Evolutionary conservation across 1,140 invertebrate genomes (phyloP).

Genomic region (Prorops nasuta): DNA sequence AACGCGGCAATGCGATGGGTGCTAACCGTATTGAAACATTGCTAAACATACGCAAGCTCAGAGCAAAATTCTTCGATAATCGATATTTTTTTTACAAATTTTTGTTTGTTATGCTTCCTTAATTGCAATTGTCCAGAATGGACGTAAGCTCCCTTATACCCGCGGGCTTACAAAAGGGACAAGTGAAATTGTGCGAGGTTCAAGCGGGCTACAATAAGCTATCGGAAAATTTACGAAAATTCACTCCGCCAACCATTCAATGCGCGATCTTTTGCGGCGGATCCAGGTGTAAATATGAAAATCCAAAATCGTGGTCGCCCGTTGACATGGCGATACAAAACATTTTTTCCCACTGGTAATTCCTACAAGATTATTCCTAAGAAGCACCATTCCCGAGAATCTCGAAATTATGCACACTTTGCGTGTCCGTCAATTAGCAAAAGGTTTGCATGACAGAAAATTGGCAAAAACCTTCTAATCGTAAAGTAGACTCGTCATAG

Average conservation of each 20-base stretch:
- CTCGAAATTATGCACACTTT: too few species aligned
- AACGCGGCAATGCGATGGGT: too few species aligned
- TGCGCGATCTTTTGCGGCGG: constrained; percentile 83
- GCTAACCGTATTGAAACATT: too few species aligned
- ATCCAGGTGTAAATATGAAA: constrained; percentile 78
- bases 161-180: constrained; percentile 42
- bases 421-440: too few species aligned
- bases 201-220: constrained; percentile 58
- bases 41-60: too few species aligned
- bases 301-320: constrained; percentile 63
- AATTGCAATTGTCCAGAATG: constrained; percentile 43
- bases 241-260: constrained; percentile 67
- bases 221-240: constrained; percentile 59
- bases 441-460: too few species aligned
- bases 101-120: too few species aligned
- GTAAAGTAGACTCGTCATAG: too few species aligned
- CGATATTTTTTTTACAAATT: too few species aligned
- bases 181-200: constrained; percentile 30
- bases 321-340: constrained; percentile 74
- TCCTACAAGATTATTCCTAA: neutral
- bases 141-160: constrained; percentile 48
- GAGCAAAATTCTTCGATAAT: too few species aligned
- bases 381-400: too few species aligned
- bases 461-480: constrained; percentile 1
- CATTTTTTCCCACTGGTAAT: constrained; percentile 81